Evolutionary conservation across 1,140 invertebrate species (phyloP), one percentile per base, ranked within the genome.

Genomic region (Drosophila tropicalis): DNA sequence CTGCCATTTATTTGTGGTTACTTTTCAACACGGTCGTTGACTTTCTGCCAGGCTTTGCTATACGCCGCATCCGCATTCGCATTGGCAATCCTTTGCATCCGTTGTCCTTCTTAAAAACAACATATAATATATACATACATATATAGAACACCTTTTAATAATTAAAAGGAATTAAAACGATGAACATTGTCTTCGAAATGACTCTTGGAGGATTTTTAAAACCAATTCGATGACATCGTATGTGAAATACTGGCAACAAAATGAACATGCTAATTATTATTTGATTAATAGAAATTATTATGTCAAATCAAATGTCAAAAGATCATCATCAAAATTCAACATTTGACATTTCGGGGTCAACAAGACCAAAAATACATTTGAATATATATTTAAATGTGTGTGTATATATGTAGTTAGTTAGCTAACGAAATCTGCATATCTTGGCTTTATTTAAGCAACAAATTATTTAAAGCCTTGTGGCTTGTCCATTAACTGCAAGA

Each of bases 1-100:
- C 67, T 64, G 72, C 62, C 70, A 66, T 75, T 56, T 66, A 62
- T 56, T 58, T 68, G 62, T n/a, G 32, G 44, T 68, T 72, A 79
- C 76, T 82, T 73, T 79, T 79, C 70, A 71, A 62, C 75, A 62
- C 79, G 83, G 82, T 47, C 82, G 65, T 82, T 86, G 82, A 86
- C 82, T 51, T 51, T 51, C 10, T 51, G 44, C 44, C 44, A 19
- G 44, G 12, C 44, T 51, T 22, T 51, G 3, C 36, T 13, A 39
- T 39, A 36, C 34, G 44, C 44, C 44, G 17, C 44, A 47, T 47
- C 44, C 44, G 44, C 15, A 47, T 47, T 17, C 15, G 44, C 44
- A 47, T 19, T 17, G 6, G 17, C 44, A 47, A 17, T 17, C 9
- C 29, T 29, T 29, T 29, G 44, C 6, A 44, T 17, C 41, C 15